Evolutionary conservation across 2,113 vertebrate species (phyloP).

Genomic region (Copsychus sechellarum): DNA sequence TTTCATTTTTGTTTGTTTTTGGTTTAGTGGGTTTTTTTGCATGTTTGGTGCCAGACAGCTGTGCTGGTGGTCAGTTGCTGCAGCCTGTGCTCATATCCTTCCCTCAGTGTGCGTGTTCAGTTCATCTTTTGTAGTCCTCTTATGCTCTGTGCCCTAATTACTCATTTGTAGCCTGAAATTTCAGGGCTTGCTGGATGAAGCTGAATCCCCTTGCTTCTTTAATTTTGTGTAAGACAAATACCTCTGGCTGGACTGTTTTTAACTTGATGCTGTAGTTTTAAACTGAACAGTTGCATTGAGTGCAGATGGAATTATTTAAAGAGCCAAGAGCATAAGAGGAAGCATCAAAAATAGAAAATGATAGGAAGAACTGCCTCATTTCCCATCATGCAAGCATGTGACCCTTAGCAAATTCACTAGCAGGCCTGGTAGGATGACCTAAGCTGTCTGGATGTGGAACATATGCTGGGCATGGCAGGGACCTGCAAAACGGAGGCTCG

Average conservation of each 20-base stretch:
- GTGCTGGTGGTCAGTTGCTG: neutral
- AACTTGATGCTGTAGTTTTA: neutral
- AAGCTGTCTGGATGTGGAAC: neutral
- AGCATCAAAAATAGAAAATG: constrained; percentile 18
- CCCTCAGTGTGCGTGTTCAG: neutral
- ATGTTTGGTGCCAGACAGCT: neutral
- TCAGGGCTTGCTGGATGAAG: neutral
- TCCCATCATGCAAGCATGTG: neutral
- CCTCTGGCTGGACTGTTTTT: neutral
- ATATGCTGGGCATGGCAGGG: fast-evolving
- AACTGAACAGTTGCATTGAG: neutral
- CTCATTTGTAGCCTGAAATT: neutral
- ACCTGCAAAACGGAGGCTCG: fast-evolving
- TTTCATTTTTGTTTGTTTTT: neutral
- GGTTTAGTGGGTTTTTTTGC: neutral
- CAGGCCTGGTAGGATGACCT: neutral
- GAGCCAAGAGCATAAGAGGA: neutral
- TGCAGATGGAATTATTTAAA: neutral
- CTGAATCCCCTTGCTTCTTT: neutral
- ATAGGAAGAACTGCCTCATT: neutral
- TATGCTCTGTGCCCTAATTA: neutral
- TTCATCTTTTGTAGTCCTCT: neutral
- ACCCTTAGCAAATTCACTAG: neutral
- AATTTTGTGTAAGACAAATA: neutral
- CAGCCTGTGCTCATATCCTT: neutral